Base-by-base conservation (phyloP, 2,888 invertebrate species). In the Tuta absoluta region DNA sequence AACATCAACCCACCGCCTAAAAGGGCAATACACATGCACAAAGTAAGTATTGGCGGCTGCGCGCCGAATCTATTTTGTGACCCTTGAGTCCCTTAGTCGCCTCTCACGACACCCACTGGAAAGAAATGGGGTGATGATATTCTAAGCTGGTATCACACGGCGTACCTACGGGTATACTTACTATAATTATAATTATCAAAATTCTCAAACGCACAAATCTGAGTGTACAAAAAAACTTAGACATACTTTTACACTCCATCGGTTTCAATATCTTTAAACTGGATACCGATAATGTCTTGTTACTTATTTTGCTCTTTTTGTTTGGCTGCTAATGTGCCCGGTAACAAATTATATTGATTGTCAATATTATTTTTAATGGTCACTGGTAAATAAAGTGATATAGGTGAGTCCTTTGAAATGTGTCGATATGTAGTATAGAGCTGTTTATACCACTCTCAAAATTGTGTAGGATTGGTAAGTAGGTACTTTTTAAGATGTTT, bases 331-430 rank as follows among this genome's bases (percentile, higher is more conserved):
- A 66, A 58, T 67, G 65, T 64, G 62, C 49, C 64, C 64, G 51
- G 63, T 65, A 67, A 69, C 69, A 70, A 71, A 72, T 75, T 71
- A 69, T 70, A 69, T 69, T 68, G 72, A 72, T 72, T 68, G 70
- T 72, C 69, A 72, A 72, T 72, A 72, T 71, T 66, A 67, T 67
- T 62, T 64, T 67, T 72, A 70, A 72, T 70, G 71, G 67, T 69
- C 71, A 69, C 63, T 70, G 68, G 72, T 73, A 70, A 68, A 66
- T 65, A 66, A 41, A 60, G 56, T 45, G 45, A 45, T 45, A 53
- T 53, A 23, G 23, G 51, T 14, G 51, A 41, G 17, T 38, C 38
- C 12, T 59, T 65, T 56, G 10, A 23, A 41, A 59, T 53, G 23
- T 24, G 61, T 33, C 58, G 1, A 21, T 62, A 68, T 64, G 23